Evolutionary conservation across 2,797 vertebrate genomes (phyloP).

Genomic region (Huso huso): DNA sequence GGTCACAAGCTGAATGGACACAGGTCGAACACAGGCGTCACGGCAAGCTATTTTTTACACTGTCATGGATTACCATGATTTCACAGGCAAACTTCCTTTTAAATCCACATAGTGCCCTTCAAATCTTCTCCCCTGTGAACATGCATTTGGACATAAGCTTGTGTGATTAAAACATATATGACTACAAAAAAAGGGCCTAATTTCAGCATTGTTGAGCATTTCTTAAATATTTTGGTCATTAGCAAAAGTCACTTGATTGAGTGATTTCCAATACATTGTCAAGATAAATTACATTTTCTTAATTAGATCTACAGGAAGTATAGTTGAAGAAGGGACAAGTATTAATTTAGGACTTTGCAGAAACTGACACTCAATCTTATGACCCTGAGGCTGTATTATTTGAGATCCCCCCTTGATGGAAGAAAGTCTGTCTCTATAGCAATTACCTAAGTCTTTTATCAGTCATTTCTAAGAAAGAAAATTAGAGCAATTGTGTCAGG

Average conservation of each 20-base stretch:
- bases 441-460: conserved; percentile 99
- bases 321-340: conserved; percentile 86
- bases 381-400: conserved; percentile 62
- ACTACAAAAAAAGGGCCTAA: conserved; percentile 25
- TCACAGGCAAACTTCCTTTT: conserved; percentile 41
- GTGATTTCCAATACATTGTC: conserved; percentile 91
- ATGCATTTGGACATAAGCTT: conserved; percentile 15
- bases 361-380: conserved; percentile 93
- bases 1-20: conserved; percentile 73
- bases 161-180: conserved; percentile 5
- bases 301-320: conserved; percentile 86
- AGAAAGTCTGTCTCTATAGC: conserved; percentile 96
- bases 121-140: conserved; percentile 22
- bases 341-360: conserved; percentile 97
- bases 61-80: conserved; percentile 29
- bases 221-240: conserved; percentile 64
- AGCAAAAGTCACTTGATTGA: conserved; percentile 77
- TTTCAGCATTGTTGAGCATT: conserved; percentile 56
- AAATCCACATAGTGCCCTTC: conserved; percentile 28
- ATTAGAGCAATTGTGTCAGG: conserved; percentile 99
- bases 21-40: conserved; percentile 63
- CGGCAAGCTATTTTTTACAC: conserved; percentile 42
- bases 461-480: conserved; percentile 99
- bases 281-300: conserved; percentile 92
- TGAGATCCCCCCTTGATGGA: conserved; percentile 81